phyloP scores from a whole-genome alignment of 2,797 vertebrate species.

The Numenius phaeopus region DNA sequence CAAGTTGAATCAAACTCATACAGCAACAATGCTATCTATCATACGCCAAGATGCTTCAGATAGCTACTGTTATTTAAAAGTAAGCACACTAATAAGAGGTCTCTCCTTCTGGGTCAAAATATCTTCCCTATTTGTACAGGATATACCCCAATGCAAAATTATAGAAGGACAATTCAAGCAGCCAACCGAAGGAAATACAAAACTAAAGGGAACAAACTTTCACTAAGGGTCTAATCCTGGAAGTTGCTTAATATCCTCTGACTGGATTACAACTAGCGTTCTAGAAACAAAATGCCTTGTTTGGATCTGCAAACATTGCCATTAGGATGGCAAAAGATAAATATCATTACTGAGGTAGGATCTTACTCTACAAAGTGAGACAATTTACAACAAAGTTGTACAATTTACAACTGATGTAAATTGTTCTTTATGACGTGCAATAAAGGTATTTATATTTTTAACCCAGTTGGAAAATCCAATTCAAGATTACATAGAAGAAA shows the following conservation, averaged over 20 bases:
- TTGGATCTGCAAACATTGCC: neutral
- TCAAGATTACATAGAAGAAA: neutral
- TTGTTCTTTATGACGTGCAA: neutral
- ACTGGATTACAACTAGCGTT: neutral
- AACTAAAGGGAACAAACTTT: conserved; percentile 37
- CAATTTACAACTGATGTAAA: neutral
- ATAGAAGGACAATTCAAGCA: conserved; percentile 25
- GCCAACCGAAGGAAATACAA: neutral
- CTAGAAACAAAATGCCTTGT: conserved; percentile 30
- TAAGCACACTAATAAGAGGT: conserved; percentile 18
- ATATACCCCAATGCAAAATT: conserved; percentile 26
- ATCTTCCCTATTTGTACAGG: conserved; percentile 16
- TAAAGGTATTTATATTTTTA: neutral
- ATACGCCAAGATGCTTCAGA: conserved; percentile 33
- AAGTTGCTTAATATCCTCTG: conserved; percentile 22
- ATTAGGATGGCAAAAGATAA: neutral
- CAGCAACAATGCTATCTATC: neutral
- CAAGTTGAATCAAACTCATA: conserved; percentile 26
- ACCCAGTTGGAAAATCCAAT: neutral
- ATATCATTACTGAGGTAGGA: neutral
- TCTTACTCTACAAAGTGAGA: neutral
- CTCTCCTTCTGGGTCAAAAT: conserved; percentile 45
- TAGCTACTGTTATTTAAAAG: conserved; percentile 32
- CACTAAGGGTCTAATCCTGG: conserved; percentile 10
- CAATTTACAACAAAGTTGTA: no score